Evolutionary conservation across 2,888 invertebrate genomes (phyloP), one percentile per base, ranked within the genome.

Genomic region (Oxycera nigricornis): DNA sequence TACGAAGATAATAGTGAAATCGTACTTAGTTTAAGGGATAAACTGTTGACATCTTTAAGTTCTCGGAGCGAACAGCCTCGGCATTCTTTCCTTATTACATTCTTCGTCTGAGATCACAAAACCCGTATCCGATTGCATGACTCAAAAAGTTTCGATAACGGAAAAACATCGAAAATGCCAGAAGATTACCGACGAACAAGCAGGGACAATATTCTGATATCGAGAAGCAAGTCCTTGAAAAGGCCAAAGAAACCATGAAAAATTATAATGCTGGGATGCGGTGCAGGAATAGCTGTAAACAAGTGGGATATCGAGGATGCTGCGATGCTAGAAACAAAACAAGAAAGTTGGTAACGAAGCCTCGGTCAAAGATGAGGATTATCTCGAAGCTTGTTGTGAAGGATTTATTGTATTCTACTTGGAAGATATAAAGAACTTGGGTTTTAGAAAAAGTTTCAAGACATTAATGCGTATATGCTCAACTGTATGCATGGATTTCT

Each of bases 91-190:
- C 62, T 62, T 62, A 62, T 62, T 62, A 62, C 62, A 74, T 74
- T 72, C 52, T 62, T 17, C 65, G 61, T 26, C 52, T 61, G 59
- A 31, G 39, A 62, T 65, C 30, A 74, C 52, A 74, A 74, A 74
- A 72, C 72, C 74, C 74, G 70, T 74, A 74, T 74, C 74, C 74
- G 72, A 74, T 74, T 74, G 72, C 74, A 74, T 72, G 74, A 74
- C 62, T 72, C 72, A 72, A 72, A 61, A 74, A 72, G 62, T 74
- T 74, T 65, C 62, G 72, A 62, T 74, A 74, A 72, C 65, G 74
- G 65, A 72, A 72, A 72, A 65, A 72, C 72, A 72, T 55, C 17
- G 62, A 72, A 59, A 62, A 62, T 59, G 59, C 61, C 61, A 30
- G 41, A 57, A 74, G 74, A 74, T 74, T 74, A 74, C 74, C 72